phyloP scores from a whole-genome alignment of 2,797 vertebrate species.

The Siniperca scherzeri region DNA sequence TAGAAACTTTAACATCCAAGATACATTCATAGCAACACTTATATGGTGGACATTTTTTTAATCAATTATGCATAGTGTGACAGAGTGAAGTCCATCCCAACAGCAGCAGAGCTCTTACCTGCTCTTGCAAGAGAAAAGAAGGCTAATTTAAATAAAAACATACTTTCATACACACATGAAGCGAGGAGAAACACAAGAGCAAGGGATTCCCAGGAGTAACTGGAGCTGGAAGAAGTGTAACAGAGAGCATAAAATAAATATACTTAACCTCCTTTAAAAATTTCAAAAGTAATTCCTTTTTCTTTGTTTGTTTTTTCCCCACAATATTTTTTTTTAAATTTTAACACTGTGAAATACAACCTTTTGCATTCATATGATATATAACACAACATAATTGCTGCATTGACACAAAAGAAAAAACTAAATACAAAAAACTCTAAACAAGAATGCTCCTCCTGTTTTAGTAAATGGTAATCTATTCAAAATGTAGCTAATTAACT shows the following conservation, averaged over 20 bases:
- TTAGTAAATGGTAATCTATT: background rate
- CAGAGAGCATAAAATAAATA: background rate
- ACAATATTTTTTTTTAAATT: too few species aligned
- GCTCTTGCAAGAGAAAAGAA: background rate
- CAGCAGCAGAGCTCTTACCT: slow-evolving; percentile 11
- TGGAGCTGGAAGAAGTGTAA: background rate
- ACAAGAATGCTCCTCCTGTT: background rate
- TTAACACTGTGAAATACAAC: too few species aligned
- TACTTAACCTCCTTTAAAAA: background rate
- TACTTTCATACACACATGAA: background rate
- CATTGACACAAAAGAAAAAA: too few species aligned
- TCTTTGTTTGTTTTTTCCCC: too few species aligned
- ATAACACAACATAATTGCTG: too few species aligned
- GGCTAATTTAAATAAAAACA: background rate
- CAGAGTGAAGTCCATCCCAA: background rate
- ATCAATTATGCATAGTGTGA: background rate
- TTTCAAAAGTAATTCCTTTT: too few species aligned
- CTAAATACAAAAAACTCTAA: too few species aligned
- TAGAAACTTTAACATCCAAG: background rate
- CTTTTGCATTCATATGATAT: too few species aligned
- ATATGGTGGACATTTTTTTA: background rate
- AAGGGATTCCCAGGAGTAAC: background rate
- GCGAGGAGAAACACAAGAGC: background rate
- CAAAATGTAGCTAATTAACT: background rate
- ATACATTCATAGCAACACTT: background rate